Evolutionary conservation across 2,113 vertebrate genomes (phyloP), one percentile per base, ranked within the genome.

Genomic region (Polyodon spathula): DNA sequence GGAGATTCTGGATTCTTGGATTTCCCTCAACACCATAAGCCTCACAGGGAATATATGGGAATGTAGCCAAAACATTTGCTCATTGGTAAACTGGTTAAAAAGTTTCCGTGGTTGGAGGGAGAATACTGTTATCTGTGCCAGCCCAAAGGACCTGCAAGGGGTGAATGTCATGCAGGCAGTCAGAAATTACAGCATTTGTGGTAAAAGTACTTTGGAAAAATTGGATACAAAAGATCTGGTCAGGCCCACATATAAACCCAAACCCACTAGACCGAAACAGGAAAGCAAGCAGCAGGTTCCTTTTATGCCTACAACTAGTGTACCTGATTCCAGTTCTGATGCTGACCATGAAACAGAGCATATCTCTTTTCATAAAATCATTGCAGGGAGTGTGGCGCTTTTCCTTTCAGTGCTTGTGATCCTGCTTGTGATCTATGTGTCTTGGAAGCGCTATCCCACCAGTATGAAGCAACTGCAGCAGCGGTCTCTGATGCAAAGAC

Each of bases 41-140:
- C 86, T 98, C 63, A 91, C 95, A 1, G 96, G 96, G 63, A 99
- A 99, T 80, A 93, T 97, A 80, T 99, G 96, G 96, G 95, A 98
- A 84, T 99, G 96, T 78, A 90, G 93, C 73, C 80, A 91, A 66
- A 91, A 90, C 39, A 93, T 99, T 67, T 99, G 96, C 67, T 95
- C 95, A 63, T 84, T 99, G 71, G 93, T 96, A 71, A 90, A 84
- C 76, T 99, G 94, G 94, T 85, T 99, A 60, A 93, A 89, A 86
- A 93, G 85, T 78, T 96, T 97, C 63, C 88, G 84, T 81, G 95
- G 96, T 40, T 86, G 93, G 77, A 91, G 93, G 76, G 96, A 97
- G 76, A 96, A 93, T 48, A 92, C 93, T 37, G 95, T 99, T 73
- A 93, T 98, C 70, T 99, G 96, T 16, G 95, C 96, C 64, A 94